Evolutionary conservation across 1,140 invertebrate species (phyloP).

Genomic region (Drosophila lowei): DNA sequence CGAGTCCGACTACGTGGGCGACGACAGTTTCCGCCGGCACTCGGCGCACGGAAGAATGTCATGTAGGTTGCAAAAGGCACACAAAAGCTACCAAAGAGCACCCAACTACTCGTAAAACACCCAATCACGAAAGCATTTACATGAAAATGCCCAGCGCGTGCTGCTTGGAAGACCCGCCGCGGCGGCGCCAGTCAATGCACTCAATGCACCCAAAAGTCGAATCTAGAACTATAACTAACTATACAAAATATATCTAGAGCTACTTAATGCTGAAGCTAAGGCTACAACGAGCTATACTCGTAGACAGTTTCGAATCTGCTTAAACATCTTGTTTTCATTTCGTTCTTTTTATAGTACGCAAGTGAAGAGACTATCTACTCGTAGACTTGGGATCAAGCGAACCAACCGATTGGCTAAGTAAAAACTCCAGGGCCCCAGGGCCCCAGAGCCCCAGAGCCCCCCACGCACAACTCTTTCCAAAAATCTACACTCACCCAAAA

Average conservation of each 20-base stretch:
- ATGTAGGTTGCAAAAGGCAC: slow-evolving; percentile 65
- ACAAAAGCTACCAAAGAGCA: slow-evolving; percentile 27
- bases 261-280: slow-evolving; percentile 33
- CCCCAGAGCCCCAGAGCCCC: background rate
- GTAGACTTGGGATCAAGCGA: slow-evolving; percentile 61
- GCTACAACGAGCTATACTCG: slow-evolving; percentile 48
- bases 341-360: slow-evolving; percentile 70
- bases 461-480: slow-evolving; percentile 27
- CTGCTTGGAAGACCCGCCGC: slow-evolving; percentile 33
- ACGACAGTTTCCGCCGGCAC: slow-evolving; percentile 78
- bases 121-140: slow-evolving; percentile 67
- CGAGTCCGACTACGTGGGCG: slow-evolving; percentile 68
- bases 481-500: slow-evolving; percentile 2
- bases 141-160: slow-evolving; percentile 66
- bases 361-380: slow-evolving; percentile 55
- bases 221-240: background rate
- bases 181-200: slow-evolving; percentile 20
- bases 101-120: slow-evolving; percentile 16
- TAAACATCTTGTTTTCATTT: slow-evolving; percentile 44
- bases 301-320: slow-evolving; percentile 21
- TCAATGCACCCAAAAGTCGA: slow-evolving; percentile 37
- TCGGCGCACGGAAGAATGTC: slow-evolving; percentile 83
- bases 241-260: slow-evolving; percentile 4
- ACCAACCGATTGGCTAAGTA: slow-evolving; percentile 71
- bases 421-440: slow-evolving; percentile 29